A percentile compares a stretch with the other conserved stretches of the same genome.
Conservation (phyloP, 2,113 vertebrate species). For the Actinemys pallida region DNA sequence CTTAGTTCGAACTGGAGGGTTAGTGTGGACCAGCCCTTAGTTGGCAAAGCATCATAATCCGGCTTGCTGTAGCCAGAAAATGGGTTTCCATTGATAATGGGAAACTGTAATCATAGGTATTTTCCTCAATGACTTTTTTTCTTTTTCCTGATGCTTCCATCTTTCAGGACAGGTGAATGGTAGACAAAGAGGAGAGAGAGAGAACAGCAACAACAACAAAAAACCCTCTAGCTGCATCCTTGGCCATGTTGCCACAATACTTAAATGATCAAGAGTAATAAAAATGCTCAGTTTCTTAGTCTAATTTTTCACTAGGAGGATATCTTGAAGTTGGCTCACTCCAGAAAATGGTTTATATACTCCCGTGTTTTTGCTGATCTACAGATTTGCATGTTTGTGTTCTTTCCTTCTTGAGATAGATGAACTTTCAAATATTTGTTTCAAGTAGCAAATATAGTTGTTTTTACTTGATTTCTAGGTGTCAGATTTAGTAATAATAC, state of each 20-base stretch:
- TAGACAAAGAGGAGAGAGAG: not conserved
- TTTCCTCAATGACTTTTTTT: not conserved
- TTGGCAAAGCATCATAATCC: not conserved
- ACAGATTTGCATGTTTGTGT: not conserved
- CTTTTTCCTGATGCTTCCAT: not conserved
- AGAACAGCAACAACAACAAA: not conserved
- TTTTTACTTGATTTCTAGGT: constrained; percentile 79
- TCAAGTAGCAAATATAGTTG: not conserved
- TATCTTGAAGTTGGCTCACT: not conserved
- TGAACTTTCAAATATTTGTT: not conserved
- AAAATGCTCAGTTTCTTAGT: not conserved
- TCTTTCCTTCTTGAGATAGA: not conserved
- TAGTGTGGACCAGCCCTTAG: not conserved
- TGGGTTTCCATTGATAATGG: not conserved
- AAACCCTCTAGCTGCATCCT: not conserved
- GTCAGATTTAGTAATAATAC: constrained; percentile 95
- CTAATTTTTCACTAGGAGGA: not conserved
- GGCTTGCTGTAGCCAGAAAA: not conserved
- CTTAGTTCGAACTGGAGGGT: too few species aligned
- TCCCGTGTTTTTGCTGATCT: not conserved
- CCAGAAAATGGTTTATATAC: not conserved
- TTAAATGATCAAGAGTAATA: not conserved
- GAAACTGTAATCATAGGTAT: not conserved
- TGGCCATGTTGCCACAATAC: not conserved
- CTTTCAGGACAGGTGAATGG: not conserved